These are phyloP conservation scores for Phoxinus phoxinus DNA, from an alignment of 2,113 vertebrate species.

Conservation along the genomic window DNA sequence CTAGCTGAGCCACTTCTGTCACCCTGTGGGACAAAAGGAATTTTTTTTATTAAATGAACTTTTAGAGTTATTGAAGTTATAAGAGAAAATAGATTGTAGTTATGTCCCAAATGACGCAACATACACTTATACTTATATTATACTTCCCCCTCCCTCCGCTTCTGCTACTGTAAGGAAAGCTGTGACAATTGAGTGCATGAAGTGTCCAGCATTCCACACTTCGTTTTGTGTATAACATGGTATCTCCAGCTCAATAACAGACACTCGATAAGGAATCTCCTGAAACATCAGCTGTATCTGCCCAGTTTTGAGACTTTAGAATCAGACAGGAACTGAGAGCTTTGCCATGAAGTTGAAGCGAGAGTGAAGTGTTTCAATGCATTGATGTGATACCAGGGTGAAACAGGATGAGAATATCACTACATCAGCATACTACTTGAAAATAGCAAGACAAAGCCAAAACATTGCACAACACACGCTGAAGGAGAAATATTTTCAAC, in stretches of 20 bases:
- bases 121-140: no score
- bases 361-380: not conserved
- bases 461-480: not conserved
- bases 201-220: no score
- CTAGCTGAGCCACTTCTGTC: conserved; percentile 81
- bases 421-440: not conserved
- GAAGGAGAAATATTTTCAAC: not conserved
- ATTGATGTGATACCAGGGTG: not conserved
- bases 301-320: not conserved
- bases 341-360: not conserved
- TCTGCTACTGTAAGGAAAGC: no score
- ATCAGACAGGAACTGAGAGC: not conserved
- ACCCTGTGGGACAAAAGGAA: conserved; percentile 71
- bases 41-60: not conserved
- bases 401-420: not conserved
- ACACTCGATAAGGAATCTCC: not conserved
- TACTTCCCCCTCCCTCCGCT: no score
- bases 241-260: not conserved
- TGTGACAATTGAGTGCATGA: no score
- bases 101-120: no score
- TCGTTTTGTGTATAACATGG: not conserved
- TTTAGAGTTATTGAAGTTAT: not conserved
- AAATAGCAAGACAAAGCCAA: not conserved
- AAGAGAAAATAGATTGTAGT: not conserved
- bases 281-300: not conserved